Conservation (phyloP, 2,797 vertebrate genomes). For the Corythornis leucogaster region DNA sequence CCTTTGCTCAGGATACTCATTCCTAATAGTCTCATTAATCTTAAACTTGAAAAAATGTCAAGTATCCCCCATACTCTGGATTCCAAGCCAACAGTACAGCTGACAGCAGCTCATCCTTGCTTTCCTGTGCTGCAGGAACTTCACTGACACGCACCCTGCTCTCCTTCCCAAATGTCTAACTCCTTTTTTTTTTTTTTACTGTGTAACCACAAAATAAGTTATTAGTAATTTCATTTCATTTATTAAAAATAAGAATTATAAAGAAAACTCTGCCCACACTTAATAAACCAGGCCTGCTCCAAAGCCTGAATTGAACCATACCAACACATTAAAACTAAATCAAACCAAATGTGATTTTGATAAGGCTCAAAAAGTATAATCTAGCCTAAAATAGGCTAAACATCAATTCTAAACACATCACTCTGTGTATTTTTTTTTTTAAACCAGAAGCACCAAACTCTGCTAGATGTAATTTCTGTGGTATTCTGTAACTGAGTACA, state of each 20-base stretch:
- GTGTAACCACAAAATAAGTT: not conserved
- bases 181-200: not conserved
- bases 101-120: not conserved
- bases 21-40: not conserved
- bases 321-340: not conserved
- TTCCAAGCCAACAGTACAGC: not conserved
- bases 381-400: not conserved
- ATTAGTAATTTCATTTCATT: not conserved
- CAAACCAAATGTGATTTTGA: not conserved
- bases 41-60: not conserved
- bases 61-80: not conserved
- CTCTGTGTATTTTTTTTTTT: not conserved
- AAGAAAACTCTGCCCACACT: not conserved
- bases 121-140: not conserved
- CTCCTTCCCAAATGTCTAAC: not conserved
- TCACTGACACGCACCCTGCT: not conserved
- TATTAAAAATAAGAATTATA: not conserved
- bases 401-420: not conserved
- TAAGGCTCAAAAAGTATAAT: not conserved
- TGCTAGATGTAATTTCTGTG: slow-evolving; percentile 21
- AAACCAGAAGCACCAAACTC: slow-evolving; percentile 2
- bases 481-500: slow-evolving; percentile 1
- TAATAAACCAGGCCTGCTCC: not conserved
- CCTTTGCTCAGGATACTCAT: not conserved
- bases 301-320: not conserved